phyloP scores from a whole-genome alignment of 1,140 invertebrate genomes.

The Zaprionus kolodkinae region DNA sequence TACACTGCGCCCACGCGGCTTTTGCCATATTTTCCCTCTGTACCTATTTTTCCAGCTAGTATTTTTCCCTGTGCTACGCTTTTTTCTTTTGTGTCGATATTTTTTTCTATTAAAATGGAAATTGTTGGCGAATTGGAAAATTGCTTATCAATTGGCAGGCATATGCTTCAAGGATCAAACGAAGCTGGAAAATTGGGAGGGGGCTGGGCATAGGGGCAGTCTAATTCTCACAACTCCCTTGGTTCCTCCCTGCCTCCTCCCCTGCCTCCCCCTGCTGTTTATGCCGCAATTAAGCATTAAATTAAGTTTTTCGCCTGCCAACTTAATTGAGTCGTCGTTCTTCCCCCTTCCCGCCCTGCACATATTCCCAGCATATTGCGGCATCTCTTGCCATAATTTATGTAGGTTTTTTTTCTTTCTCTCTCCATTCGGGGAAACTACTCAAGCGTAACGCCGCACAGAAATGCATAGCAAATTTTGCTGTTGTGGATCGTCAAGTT shows the following conservation, averaged over 20 bases:
- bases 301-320: conserved; percentile 69
- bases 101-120: conserved; percentile 80
- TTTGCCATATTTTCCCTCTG: conserved; percentile 55
- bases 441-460: conserved; percentile 58
- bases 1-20: conserved; percentile 31
- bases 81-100: conserved; percentile 49
- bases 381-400: conserved; percentile 11
- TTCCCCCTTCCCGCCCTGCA: not conserved
- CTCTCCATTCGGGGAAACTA: conserved; percentile 31
- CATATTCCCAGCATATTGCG: not conserved
- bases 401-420: conserved; percentile 4
- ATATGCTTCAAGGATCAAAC: conserved; percentile 77
- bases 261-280: conserved; percentile 9
- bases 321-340: conserved; percentile 70
- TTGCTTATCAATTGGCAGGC: conserved; percentile 76
- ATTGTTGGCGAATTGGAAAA: conserved; percentile 81
- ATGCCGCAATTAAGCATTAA: conserved; percentile 73
- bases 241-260: not conserved
- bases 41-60: not conserved
- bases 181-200: conserved; percentile 40
- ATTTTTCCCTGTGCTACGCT: conserved; percentile 11
- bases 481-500: conserved; percentile 24
- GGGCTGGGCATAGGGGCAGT: conserved; percentile 27
- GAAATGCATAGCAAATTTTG: conserved; percentile 70
- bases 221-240: conserved; percentile 3